Conservation (phyloP, 1,140 invertebrate genomes). For the Plectus sambesii region DNA sequence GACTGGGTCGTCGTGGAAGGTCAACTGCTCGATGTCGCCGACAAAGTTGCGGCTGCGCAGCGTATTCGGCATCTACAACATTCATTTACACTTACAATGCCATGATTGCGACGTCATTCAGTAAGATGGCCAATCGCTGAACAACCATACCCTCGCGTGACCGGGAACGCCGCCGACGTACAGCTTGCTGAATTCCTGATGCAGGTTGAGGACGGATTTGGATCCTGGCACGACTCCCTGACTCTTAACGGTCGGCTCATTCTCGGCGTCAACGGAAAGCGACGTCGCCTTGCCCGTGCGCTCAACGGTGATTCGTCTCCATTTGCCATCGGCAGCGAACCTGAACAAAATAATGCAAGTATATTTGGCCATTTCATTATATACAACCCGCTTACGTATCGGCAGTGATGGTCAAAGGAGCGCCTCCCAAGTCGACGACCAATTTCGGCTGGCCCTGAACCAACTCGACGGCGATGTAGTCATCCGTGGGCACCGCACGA, state of each 20-base stretch:
- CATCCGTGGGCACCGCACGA: constrained; percentile 60
- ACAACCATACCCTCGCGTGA: constrained; percentile 43
- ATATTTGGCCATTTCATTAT: too few relatives aligned
- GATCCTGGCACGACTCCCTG: constrained; percentile 57
- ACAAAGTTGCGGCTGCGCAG: constrained; percentile 64
- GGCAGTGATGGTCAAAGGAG: constrained; percentile 60
- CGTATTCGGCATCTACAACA: constrained; percentile 52
- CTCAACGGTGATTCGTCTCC: constrained; percentile 79
- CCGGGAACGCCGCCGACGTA: constrained; percentile 76
- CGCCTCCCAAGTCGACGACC: constrained; percentile 74
- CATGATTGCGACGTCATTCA: too few relatives aligned
- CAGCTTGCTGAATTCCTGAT: constrained; percentile 68
- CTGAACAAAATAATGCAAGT: constrained; percentile 6
- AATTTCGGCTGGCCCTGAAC: constrained; percentile 73
- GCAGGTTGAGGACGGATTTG: constrained; percentile 71
- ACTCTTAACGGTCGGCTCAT: constrained; percentile 17
- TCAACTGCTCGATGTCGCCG: constrained; percentile 77
- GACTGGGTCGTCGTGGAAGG: constrained; percentile 71
- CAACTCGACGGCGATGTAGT: constrained; percentile 83
- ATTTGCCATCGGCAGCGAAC: constrained; percentile 62
- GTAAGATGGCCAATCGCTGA: too few relatives aligned
- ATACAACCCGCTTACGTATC: constrained; percentile 44
- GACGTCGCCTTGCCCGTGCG: constrained; percentile 66
- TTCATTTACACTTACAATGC: constrained; percentile 10
- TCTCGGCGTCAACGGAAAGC: constrained; percentile 48